A percentile compares a stretch with the other conserved stretches of the same genome.
Evolutionary conservation across 2,113 vertebrate genomes (phyloP).

Genomic region (Cyrtonyx montezumae): DNA sequence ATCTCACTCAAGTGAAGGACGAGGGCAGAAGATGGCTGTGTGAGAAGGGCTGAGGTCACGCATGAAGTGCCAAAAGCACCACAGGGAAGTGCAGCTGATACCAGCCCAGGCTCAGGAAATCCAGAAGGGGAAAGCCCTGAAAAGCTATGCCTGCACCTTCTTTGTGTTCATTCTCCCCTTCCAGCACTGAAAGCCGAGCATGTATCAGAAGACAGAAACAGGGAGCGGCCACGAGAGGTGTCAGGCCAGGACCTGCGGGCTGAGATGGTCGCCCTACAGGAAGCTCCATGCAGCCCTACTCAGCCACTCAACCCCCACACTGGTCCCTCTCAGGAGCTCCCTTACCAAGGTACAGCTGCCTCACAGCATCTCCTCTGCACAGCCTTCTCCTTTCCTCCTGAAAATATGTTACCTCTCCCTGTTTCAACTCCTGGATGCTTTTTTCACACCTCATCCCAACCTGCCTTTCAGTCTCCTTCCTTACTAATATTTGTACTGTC

Average conservation of each 20-base stretch:
- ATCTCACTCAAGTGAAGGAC: not conserved
- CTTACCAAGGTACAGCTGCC: not conserved
- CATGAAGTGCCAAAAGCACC: not conserved
- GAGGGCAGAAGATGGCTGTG: too few species aligned
- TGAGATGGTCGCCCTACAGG: not conserved
- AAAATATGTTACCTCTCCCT: not conserved
- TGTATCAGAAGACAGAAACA: too few species aligned
- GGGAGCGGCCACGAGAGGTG: not conserved
- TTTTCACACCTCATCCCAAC: not conserved
- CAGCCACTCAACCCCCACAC: not conserved
- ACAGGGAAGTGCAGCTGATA: not conserved
- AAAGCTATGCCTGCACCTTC: not conserved
- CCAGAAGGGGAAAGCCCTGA: not conserved
- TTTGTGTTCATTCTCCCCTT: not conserved
- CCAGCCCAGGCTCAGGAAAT: not conserved
- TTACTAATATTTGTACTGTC: not conserved
- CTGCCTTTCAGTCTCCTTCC: not conserved
- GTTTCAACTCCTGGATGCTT: not conserved
- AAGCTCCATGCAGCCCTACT: not conserved
- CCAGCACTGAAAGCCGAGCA: not conserved
- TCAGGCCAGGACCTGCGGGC: not conserved
- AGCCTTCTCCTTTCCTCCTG: not conserved
- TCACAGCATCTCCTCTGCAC: rapidly evolving
- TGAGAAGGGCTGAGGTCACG: not conserved
- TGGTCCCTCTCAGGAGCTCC: not conserved